Base-by-base conservation (phyloP, 1,140 invertebrate species). In the Danaus plexippus region DNA sequence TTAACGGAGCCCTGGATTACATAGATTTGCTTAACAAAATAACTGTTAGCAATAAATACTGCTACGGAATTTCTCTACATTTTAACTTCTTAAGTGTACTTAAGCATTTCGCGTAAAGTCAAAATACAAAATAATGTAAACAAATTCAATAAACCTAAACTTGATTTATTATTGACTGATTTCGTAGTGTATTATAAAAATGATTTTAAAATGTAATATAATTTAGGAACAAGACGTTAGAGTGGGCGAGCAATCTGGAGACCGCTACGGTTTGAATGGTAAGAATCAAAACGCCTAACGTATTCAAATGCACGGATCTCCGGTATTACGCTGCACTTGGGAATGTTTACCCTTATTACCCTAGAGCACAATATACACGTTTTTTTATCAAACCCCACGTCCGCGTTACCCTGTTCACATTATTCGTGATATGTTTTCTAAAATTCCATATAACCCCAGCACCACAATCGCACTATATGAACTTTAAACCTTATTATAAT, bases 261-360 rank as follows among this genome's bases (percentile, higher is more conserved):
- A 61, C 10, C 75, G 75, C 52, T 71, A 69, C 51, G 76, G 69
- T 54, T 72, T 75, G 40, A 68, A 47, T 52, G 80, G 80, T 83
- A 75, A 78, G 75, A 57, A 11, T 2, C 6, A 12, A 47, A 2
- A 40, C 44, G 11, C 11, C 18, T 46, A 46, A 11, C 15, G 41
- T 18, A 42, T 13, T 47, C 12, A 40, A n/a, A 12, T 49, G 52
- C 52, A 54, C 57, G 11, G 46, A 32, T 42, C 47, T 41, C 57
- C 22, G n/a, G 52, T 53, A 43, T 32, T 47, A 32, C 45, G 40
- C 44, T 59, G 61, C 61, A 63, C 61, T 56, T 42, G 47, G 40
- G 53, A 59, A 63, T 59, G 53, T 18, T 52, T 55, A 55, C 41
- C 11, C 12, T 9, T 48, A 53, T 47, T 32, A 41, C 50, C 40